Percentiles rank a stretch among this genome's conserved stretches.
Conservation (phyloP, 1,140 invertebrate species). For the Hypsibius dujardini region DNA sequence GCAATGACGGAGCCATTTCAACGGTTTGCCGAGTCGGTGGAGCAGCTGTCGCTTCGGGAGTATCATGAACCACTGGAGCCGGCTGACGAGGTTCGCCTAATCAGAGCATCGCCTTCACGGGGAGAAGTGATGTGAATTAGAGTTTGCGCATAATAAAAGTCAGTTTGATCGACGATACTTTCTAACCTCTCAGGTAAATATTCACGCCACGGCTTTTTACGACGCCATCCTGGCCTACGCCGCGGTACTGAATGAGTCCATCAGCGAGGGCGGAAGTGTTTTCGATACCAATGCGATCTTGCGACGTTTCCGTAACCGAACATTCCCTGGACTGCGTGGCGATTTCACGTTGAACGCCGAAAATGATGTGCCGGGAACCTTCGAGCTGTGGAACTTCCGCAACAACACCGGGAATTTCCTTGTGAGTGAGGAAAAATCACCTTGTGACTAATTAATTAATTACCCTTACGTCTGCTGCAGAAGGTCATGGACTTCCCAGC, state of each 20-base stretch:
- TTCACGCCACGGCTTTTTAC: background rate
- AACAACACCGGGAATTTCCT: background rate
- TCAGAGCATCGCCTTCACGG: no score
- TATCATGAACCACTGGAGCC: no score
- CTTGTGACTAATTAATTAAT: no score
- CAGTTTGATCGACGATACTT: no score
- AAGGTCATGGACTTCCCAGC: no score
- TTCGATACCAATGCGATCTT: background rate
- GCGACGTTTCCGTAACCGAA: background rate
- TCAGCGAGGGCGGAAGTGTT: background rate
- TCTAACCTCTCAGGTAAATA: background rate
- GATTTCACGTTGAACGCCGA: background rate
- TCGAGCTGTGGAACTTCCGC: background rate
- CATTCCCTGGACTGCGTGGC: background rate
- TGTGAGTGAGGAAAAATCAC: background rate
- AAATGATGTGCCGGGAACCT: background rate
- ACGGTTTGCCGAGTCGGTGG: no score
- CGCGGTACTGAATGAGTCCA: background rate
- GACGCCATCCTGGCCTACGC: background rate
- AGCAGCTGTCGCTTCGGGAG: no score
- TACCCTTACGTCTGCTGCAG: no score
- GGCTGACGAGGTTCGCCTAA: no score
- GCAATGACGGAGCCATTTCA: no score
- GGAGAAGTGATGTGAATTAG: no score
- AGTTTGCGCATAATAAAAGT: no score